Evolutionary conservation across 2,113 vertebrate genomes (phyloP), one percentile per base, ranked within the genome.

Genomic region (Ranitomeya variabilis): DNA sequence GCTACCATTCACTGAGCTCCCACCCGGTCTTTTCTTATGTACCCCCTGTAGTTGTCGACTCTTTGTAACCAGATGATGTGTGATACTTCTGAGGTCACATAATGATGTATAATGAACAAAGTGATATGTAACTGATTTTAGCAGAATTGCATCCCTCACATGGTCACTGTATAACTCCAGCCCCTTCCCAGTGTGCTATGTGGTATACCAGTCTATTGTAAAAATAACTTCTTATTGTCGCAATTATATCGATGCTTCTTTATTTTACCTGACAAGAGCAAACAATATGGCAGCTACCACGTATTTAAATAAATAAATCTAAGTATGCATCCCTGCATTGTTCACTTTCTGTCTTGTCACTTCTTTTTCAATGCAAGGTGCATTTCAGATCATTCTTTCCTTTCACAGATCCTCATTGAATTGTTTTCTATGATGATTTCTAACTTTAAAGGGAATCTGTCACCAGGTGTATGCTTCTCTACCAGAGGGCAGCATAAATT

Each of bases 161-260:
- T 52, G 18, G 15, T 52, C 76, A 4, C 8, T 78, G 76, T 54
- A 78, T 23, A 26, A 7, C 77, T 57, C 54, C 77, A 80, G 77
- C 52, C 31, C 52, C 21, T 26, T 21, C 15, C n/a, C 10, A 23
- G 77, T 57, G 60, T 80, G 52, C n/a, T 59, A 80, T 60, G 54
- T n/a, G 21, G 8, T 31, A 59, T 80, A 80, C 54, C 26, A 26
- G 23, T 80, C 19, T 57, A 80, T 57, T 80, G 54, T 57, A 80
- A 59, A 26, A 26, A 80, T 80, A 26, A 80, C 26, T 80, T 80
- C 31, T 79, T 79, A n/a, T 59, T 80, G 78, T 59, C 78, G 15
- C 15, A 26, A 3, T 76, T 51, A 21, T 76, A 76, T 52, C 16
- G 73, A 76, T 52, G 73, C 45, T 5, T 18, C 60, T 80, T n/a